A percentile compares a stretch with the other conserved stretches of the same genome.
phyloP scores from a whole-genome alignment of 2,888 invertebrate genomes.

The Ceramica pisi region DNA sequence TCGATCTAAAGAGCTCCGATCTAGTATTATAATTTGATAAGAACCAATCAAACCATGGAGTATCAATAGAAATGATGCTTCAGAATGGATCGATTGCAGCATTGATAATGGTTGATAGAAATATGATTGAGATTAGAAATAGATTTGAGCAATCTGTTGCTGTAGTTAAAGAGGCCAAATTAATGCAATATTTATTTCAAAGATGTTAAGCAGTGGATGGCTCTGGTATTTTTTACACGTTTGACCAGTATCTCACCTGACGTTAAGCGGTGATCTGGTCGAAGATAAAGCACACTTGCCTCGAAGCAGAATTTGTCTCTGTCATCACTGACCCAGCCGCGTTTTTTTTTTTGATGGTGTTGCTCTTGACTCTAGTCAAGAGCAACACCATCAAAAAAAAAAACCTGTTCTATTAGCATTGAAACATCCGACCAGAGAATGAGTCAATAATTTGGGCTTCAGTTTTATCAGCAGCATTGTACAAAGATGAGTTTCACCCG shows the following conservation, averaged over 20 bases:
- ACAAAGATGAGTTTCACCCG: no score
- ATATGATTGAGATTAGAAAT: neutral
- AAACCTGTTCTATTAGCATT: no score
- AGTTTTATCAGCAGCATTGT: no score
- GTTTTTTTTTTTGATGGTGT: no score
- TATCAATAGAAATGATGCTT: conserved; percentile 32
- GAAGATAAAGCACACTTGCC: no score
- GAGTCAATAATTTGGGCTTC: neutral
- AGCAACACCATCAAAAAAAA: no score
- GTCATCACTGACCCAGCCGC: no score
- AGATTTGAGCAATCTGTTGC: conserved; percentile 9
- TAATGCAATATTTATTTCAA: neutral
- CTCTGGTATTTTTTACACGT: neutral
- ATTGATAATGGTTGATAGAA: neutral
- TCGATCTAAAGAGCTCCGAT: conserved; percentile 34
- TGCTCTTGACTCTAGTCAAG: no score
- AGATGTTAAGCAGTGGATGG: neutral
- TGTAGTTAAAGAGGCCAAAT: no score
- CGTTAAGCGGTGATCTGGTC: no score
- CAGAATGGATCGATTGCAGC: neutral
- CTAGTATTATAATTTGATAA: conserved; percentile 55
- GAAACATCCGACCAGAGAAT: neutral
- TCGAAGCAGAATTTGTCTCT: no score
- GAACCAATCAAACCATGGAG: conserved; percentile 31
- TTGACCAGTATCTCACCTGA: no score